Evolutionary conservation across 2,113 vertebrate species (phyloP), one percentile per base, ranked within the genome.

Genomic region (Catharus fuscescens): DNA sequence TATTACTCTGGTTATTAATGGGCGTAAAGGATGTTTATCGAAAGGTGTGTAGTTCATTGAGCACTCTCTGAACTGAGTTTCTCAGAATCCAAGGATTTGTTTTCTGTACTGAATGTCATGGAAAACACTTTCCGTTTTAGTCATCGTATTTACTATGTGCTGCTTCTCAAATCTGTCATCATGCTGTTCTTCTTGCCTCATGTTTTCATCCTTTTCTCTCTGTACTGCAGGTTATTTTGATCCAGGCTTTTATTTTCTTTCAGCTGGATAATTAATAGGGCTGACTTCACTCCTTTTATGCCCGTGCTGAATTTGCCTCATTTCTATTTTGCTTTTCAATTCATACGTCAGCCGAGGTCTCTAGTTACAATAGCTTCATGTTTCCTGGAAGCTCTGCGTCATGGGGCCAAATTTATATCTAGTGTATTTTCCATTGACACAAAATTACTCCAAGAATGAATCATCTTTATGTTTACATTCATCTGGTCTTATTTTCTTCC

Each of bases 331-430:
- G 71, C 74, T 96, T 92, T 95, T 94, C 88, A 88, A 70, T 94
- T 95, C 54, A 85, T 93, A 96, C 86, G 38, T 97, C 92, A 97
- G 89, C 72, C 24, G 44, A 95, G 88, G 81, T 93, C 94, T 97
- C 93, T 77, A 48, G 86, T 97, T 97, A 95, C 95, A 96, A 93
- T 57, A 88, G 50, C 79, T 93, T 93, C 65, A 88, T 79, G 62
- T 96, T 96, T 97, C 96, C 91, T 97, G 95, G 97, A 97, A 96
- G 74, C 77, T 94, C 80, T 91, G 91, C 66, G 31, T 97, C 95
- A 93, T 1, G 1, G 70, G 65, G 57, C 78, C 92, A 96, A 57
- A 92, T 94, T 96, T 90, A 96, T 89, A 76, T 61, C 56, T 54
- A 15, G 24, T 90, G 47, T 93, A 88, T 95, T 96, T 96, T 97